Conservation (phyloP, 2,113 vertebrate genomes). For the Rousettus leschenaultii region DNA sequence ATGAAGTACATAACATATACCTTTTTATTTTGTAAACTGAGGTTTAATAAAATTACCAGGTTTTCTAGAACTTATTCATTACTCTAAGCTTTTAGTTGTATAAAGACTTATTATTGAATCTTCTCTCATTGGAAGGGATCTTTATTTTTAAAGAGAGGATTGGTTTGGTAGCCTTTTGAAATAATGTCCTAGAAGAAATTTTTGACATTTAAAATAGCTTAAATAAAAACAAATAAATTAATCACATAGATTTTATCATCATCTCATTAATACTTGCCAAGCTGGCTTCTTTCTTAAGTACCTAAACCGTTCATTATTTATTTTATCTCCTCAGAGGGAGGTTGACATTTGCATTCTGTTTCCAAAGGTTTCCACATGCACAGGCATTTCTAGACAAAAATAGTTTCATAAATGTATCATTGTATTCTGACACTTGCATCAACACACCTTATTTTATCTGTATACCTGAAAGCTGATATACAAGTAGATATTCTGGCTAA, state of each 20-base stretch:
- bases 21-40: neutral
- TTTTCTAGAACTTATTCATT: neutral
- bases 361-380: neutral
- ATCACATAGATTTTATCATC: neutral
- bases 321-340: conserved; percentile 23
- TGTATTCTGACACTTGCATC: neutral
- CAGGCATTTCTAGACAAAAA: neutral
- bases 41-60: neutral
- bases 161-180: neutral
- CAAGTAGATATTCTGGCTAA: neutral
- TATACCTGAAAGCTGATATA: neutral
- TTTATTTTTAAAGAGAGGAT: neutral
- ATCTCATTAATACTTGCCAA: neutral
- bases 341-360: conserved; percentile 5
- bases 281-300: neutral
- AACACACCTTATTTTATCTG: neutral
- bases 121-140: neutral
- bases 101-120: neutral
- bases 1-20: neutral
- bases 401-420: neutral
- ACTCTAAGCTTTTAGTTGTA: neutral
- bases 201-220: conserved; percentile 21
- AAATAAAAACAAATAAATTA: conserved; percentile 45
- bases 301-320: neutral
- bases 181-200: neutral